These are phyloP conservation scores for Prionailurus bengalensis DNA, from an alignment of 2,113 vertebrate species.

Conservation along the genomic window DNA sequence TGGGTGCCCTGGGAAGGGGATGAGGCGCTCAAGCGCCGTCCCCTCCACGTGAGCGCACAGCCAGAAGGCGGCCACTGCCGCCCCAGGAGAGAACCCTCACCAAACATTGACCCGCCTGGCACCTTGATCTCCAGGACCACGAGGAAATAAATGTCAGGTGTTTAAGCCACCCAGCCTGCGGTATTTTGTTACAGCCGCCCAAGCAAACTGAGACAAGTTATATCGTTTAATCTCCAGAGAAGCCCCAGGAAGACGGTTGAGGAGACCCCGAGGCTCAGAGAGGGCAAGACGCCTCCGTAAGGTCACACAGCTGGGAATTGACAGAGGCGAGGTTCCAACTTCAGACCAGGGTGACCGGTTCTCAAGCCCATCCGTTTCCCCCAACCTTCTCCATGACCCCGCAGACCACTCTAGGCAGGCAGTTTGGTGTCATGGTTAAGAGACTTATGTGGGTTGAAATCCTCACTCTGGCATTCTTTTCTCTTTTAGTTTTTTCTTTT, in stretches of 20 bases:
- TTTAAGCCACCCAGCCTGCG: neutral
- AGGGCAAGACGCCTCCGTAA: neutral
- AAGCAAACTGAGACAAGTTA: neutral
- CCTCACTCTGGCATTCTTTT: neutral
- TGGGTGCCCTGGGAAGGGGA: neutral
- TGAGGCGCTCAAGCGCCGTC: neutral
- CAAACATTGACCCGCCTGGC: neutral
- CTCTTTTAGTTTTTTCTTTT: neutral
- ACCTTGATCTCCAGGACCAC: neutral
- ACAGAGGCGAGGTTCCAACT: neutral
- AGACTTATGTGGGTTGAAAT: neutral
- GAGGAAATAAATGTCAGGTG: neutral
- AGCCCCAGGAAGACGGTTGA: neutral
- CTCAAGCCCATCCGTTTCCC: neutral
- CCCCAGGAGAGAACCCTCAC: neutral
- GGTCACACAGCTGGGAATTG: neutral
- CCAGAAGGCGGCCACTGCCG: neutral
- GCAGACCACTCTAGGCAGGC: neutral
- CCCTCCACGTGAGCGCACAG: neutral
- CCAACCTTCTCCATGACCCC: neutral
- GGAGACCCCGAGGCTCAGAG: conserved; percentile 16
- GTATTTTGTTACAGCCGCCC: too few species aligned
- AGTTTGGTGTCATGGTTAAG: neutral
- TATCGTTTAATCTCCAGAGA: neutral
- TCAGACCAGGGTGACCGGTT: neutral